phyloP scores from a whole-genome alignment of 2,888 invertebrate species.

The Drosophila kanekoi region DNA sequence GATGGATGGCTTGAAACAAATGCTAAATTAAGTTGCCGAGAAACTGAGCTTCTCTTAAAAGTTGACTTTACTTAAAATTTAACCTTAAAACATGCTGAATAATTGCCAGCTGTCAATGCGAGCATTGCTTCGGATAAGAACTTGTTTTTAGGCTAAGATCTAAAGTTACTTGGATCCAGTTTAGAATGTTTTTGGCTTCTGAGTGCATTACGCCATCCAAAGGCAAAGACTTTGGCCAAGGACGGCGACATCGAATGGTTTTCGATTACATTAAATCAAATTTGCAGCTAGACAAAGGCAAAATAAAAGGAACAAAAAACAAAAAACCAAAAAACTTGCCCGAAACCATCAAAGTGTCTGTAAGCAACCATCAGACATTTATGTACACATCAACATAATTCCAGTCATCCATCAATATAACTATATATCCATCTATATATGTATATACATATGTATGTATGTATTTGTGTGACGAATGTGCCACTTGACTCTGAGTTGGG shows the following conservation, averaged over 20 bases:
- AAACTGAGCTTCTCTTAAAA: neutral
- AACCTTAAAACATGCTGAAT: neutral
- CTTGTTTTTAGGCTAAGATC: constrained; percentile 31
- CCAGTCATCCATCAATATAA: constrained; percentile 31
- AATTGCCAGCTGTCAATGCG: neutral
- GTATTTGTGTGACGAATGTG: constrained; percentile 13
- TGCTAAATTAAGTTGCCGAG: neutral
- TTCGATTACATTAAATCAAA: constrained; percentile 58
- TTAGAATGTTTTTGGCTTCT: constrained; percentile 24
- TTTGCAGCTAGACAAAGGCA: constrained; percentile 36
- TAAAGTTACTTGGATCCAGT: constrained; percentile 29
- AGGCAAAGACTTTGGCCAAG: constrained; percentile 48
- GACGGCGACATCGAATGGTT: constrained; percentile 36
- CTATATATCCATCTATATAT: constrained; percentile 11
- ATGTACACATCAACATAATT: constrained; percentile 44
- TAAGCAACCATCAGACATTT: constrained; percentile 39
- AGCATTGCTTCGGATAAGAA: constrained; percentile 18
- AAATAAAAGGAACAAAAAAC: constrained; percentile 7
- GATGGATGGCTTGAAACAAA: neutral
- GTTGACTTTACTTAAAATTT: neutral
- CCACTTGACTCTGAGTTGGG: constrained; percentile 33
- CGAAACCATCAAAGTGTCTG: constrained; percentile 56
- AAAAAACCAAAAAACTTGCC: constrained; percentile 21
- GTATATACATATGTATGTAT: constrained; percentile 4
- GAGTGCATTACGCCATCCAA: constrained; percentile 37